Conservation (phyloP, 1,140 invertebrate species). For the Aphelenchoides fujianensis region DNA sequence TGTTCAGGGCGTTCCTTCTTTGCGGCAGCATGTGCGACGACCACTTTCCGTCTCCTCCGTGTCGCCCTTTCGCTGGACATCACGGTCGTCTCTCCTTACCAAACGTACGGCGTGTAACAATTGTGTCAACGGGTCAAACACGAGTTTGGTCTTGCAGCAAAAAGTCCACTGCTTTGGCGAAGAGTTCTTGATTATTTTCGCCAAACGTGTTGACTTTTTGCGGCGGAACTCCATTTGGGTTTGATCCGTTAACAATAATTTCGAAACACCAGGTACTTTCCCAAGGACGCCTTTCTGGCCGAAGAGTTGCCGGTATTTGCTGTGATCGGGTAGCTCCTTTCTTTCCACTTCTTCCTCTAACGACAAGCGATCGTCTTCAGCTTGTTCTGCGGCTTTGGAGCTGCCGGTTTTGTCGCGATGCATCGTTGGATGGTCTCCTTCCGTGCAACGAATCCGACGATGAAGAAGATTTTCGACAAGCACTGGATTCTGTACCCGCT, state of each 20-base stretch:
- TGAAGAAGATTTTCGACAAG: slow-evolving; percentile 89
- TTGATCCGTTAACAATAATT: too few species aligned
- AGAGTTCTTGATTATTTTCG: too few species aligned
- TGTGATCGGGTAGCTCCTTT: too few species aligned
- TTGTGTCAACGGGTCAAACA: too few species aligned
- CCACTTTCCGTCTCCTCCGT: slow-evolving; percentile 77
- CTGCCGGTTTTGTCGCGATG: slow-evolving; percentile 85
- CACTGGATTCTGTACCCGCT: slow-evolving; percentile 91
- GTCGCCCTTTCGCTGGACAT: slow-evolving; percentile 13
- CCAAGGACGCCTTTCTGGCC: slow-evolving; percentile 91
- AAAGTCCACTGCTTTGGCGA: too few species aligned
- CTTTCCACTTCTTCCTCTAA: too few species aligned
- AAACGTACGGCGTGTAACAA: too few species aligned
- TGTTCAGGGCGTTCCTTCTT: slow-evolving; percentile 99
- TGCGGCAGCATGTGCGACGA: slow-evolving; percentile 90
- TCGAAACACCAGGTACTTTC: too few species aligned
- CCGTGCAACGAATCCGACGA: slow-evolving; percentile 84
- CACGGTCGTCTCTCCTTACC: slow-evolving; percentile 44
- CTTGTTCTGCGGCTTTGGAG: slow-evolving; percentile 79
- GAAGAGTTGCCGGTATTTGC: slow-evolving; percentile 91
- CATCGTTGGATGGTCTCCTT: slow-evolving; percentile 90
- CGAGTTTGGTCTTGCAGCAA: too few species aligned
- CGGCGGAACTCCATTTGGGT: too few species aligned
- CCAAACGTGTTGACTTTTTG: too few species aligned
- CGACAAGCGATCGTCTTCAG: too few species aligned